Evolutionary conservation across 2,113 vertebrate genomes (phyloP), one percentile per base, ranked within the genome.

Genomic region (Ornithorhynchus anatinus): DNA sequence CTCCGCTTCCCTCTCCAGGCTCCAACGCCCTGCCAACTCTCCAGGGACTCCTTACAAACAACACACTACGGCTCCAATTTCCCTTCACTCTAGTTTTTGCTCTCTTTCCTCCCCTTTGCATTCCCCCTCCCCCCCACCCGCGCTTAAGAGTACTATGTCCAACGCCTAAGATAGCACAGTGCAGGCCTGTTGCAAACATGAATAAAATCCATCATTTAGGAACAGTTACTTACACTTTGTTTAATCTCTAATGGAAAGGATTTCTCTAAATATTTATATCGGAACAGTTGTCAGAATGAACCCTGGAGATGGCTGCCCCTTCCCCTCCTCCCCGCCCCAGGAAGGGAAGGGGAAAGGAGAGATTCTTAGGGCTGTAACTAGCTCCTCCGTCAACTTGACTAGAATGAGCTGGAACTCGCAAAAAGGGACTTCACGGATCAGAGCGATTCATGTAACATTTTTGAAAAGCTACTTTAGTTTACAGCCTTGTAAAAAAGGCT

Each of bases 211-310:
- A 87, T 91, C 86, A 81, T 75, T 90, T 87, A 70, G 58, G 38
- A 89, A 66, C 77, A 81, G 79, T 91, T 93, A 91, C 88, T 89
- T 88, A 84, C 63, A 86, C 81, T 86, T 86, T 91, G 88, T 90
- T 90, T 93, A 92, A 92, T 89, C 81, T 86, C 60, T 84, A 87
- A 90, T 89, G 88, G 84, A 89, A 85, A 81, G 72, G 84, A 89
- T 87, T 93, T 80, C 62, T 92, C 75, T 87, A 93, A 93, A 94
- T 92, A 92, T 93, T 93, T 92, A 93, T 51, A 90, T 52, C 65
- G 89, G 79, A 91, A 76, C 52, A 87, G 87, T 92, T 92, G 87
- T 87, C 77, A 85, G 82, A 89, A 77, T 75, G 80, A 91, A 88
- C 86, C 65, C 81, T 88, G 82, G 75, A 86, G 86, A 76, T 69